Conservation (phyloP, 2,888 invertebrate species). For the Willowsia nigromaculata region DNA sequence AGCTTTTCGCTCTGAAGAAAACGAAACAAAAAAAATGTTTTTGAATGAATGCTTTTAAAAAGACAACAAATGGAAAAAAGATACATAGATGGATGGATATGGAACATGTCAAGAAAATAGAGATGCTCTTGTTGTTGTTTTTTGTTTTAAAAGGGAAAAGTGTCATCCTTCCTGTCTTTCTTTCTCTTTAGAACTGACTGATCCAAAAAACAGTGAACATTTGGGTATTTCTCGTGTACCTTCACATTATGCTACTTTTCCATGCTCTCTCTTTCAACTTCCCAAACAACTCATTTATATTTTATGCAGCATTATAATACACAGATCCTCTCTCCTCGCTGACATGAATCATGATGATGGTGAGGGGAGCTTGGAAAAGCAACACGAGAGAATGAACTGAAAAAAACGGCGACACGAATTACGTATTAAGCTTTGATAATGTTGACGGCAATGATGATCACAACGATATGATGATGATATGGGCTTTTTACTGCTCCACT, state of each 20-base stretch:
- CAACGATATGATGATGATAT: constrained; percentile 14
- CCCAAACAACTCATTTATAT: constrained; percentile 46
- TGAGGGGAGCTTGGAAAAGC: constrained; percentile 46
- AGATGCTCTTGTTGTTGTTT: background rate
- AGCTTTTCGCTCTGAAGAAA: background rate
- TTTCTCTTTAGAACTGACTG: background rate
- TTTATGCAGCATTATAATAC: constrained; percentile 44
- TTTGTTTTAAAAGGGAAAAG: background rate
- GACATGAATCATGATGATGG: constrained; percentile 39
- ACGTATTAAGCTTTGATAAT: constrained; percentile 64
- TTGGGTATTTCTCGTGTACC: background rate
- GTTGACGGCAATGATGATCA: constrained; percentile 40
- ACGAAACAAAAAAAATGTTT: background rate
- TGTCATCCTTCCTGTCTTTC: constrained; percentile 30
- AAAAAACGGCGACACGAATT: constrained; percentile 62
- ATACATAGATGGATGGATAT: constrained; percentile 45
- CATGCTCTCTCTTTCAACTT: constrained; percentile 29
- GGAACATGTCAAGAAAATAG: background rate
- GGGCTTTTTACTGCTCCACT: constrained; percentile 63
- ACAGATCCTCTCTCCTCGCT: constrained; percentile 1
- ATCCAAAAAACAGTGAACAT: background rate
- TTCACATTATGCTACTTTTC: background rate
- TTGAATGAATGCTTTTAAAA: background rate
- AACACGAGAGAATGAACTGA: too few relatives aligned
- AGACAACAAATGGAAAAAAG: background rate